Percentiles rank a stretch among this genome's conserved stretches.
These are phyloP conservation scores for Cossypha heuglini DNA, from an alignment of 2,797 vertebrate genomes.

Conservation along the genomic window DNA sequence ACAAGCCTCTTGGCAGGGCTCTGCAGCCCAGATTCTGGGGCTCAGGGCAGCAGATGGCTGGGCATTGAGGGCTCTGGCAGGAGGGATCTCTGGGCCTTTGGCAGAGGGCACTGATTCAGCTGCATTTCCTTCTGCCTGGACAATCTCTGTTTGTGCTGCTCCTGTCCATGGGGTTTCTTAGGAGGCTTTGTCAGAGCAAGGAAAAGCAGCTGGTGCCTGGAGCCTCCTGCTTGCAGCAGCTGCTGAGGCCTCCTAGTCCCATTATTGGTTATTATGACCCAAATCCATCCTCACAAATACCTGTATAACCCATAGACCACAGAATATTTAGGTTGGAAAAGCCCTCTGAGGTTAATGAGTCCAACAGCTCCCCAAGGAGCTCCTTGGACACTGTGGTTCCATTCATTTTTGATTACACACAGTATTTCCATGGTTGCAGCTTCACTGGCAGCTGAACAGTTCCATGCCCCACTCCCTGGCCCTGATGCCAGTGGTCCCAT, in stretches of 20 bases:
- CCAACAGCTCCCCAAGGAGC: too few species aligned
- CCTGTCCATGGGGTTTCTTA: not conserved
- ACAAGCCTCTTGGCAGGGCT: not conserved
- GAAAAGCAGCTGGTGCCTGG: not conserved
- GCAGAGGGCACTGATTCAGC: not conserved
- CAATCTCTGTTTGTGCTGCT: not conserved
- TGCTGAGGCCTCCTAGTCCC: not conserved
- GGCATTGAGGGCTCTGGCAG: not conserved
- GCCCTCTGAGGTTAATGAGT: not conserved
- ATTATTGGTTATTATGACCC: not conserved
- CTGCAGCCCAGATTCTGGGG: not conserved
- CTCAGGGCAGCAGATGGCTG: not conserved
- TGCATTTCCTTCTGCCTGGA: not conserved
- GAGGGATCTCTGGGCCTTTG: not conserved
- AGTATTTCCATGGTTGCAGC: not conserved
- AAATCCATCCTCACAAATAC: not conserved
- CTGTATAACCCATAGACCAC: fast-evolving
- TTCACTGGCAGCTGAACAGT: too few species aligned
- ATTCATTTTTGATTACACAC: not conserved
- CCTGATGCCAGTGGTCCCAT: too few species aligned
- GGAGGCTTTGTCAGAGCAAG: not conserved
- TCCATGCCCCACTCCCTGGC: not conserved
- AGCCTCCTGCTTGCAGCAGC: not conserved
- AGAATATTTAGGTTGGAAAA: not conserved
- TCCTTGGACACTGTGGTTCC: not conserved